Evolutionary conservation across 2,797 vertebrate species (phyloP).

Genomic region (Mormyrus hasselquistii): DNA sequence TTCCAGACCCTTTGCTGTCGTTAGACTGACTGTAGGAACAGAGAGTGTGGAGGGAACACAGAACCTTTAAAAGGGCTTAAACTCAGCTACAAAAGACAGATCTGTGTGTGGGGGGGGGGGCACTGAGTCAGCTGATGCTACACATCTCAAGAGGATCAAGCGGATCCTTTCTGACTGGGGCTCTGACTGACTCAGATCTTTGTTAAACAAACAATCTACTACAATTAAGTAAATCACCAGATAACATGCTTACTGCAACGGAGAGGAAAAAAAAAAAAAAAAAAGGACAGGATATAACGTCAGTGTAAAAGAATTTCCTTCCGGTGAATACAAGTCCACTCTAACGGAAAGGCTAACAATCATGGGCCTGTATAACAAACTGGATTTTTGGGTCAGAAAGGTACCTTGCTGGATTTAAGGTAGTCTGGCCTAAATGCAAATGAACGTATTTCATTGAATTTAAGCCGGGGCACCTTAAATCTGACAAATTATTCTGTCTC

Average conservation of each 20-base stretch:
- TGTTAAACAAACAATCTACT: slow-evolving; percentile 22
- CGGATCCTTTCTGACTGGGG: neutral
- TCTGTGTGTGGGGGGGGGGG: neutral
- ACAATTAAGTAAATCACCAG: slow-evolving; percentile 33
- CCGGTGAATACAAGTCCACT: slow-evolving; percentile 33
- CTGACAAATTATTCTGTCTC: neutral
- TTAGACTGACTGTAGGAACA: neutral
- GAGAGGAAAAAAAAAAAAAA: slow-evolving; percentile 2
- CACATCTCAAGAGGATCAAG: neutral
- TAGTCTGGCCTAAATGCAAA: neutral
- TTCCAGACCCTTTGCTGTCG: neutral
- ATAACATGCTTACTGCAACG: slow-evolving; percentile 34
- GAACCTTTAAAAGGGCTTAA: neutral
- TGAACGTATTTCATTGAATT: neutral
- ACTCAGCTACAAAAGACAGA: neutral
- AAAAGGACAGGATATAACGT: slow-evolving; percentile 36
- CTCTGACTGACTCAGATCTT: slow-evolving; percentile 19
- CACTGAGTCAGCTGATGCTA: neutral
- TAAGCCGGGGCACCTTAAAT: neutral
- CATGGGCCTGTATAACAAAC: slow-evolving; percentile 30
- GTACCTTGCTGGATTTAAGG: neutral
- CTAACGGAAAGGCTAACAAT: slow-evolving; percentile 41
- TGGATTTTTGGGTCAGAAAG: neutral
- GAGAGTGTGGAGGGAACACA: neutral
- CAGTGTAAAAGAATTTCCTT: slow-evolving; percentile 44